Evolutionary conservation across 2,888 invertebrate genomes (phyloP).

Genomic region (Cerastis leucographa): DNA sequence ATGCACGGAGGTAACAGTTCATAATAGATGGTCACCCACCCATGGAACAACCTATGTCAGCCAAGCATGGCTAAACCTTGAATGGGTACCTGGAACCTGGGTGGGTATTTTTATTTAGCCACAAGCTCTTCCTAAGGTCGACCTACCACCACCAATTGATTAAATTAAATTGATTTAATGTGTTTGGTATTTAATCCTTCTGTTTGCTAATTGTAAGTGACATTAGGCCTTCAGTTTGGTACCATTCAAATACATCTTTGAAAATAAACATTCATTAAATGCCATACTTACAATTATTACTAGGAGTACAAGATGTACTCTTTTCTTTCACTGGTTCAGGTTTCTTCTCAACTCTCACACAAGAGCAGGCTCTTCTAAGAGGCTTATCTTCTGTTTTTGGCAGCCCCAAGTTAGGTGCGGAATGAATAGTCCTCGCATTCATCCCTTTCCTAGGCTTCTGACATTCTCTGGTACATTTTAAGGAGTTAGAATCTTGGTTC

Average conservation of each 20-base stretch:
- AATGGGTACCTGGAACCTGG: not conserved
- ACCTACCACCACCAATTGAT: too few species aligned
- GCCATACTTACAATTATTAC: slow-evolving; percentile 81
- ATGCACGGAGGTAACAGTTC: too few species aligned
- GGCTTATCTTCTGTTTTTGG: slow-evolving; percentile 73
- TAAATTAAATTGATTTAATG: too few species aligned
- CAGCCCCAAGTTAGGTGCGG: slow-evolving; percentile 80
- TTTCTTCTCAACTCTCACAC: slow-evolving; percentile 80
- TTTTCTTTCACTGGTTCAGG: slow-evolving; percentile 73
- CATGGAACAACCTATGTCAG: too few species aligned
- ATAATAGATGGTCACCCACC: too few species aligned
- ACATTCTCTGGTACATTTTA: slow-evolving; percentile 79
- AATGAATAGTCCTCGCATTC: slow-evolving; percentile 75
- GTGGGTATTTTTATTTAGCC: not conserved
- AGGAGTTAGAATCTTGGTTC: slow-evolving; percentile 67
- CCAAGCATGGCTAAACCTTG: not conserved
- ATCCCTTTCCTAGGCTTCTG: slow-evolving; percentile 65
- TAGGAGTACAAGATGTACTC: slow-evolving; percentile 67
- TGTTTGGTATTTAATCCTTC: too few species aligned
- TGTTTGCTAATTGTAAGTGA: too few species aligned
- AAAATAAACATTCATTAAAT: not conserved
- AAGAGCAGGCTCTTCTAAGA: slow-evolving; percentile 82
- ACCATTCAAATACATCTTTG: not conserved
- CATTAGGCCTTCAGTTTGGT: not conserved
- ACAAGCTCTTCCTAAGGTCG: not conserved